Evolutionary conservation across 1,140 invertebrate genomes (phyloP).

Genomic region (Archegozetes longisetosus): DNA sequence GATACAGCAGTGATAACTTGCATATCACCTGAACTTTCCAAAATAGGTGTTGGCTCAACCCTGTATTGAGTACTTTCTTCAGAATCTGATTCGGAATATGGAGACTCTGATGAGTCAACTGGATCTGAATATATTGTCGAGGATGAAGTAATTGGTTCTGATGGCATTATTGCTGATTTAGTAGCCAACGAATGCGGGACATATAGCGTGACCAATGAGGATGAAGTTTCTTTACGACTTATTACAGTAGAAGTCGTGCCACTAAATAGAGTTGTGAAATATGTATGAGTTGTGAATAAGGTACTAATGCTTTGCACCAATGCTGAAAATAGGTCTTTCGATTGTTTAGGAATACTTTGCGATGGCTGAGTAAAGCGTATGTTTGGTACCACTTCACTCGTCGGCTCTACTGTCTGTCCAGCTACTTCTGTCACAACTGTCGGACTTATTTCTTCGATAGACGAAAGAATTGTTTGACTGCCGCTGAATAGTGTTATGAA

Average conservation of each 20-base stretch:
- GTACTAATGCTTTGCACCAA: slow-evolving; percentile 23
- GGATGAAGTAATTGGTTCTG: not conserved
- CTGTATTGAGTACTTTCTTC: not conserved
- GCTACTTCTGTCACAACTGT: slow-evolving; percentile 18
- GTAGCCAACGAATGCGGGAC: slow-evolving; percentile 13
- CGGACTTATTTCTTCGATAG: slow-evolving; percentile 22
- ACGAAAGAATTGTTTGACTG: slow-evolving; percentile 20
- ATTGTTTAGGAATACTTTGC: slow-evolving; percentile 5
- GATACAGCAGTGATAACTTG: not conserved
- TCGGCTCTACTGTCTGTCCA: not conserved
- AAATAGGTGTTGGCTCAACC: not conserved
- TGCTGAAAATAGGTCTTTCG: slow-evolving; percentile 13
- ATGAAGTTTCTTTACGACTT: slow-evolving; percentile 19
- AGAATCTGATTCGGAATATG: not conserved
- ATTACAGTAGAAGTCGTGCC: slow-evolving; percentile 18
- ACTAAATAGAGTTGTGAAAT: slow-evolving; percentile 23
- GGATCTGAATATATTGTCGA: not conserved
- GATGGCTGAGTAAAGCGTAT: slow-evolving; percentile 12
- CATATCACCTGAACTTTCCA: too few species aligned
- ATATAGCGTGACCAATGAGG: slow-evolving; percentile 22
- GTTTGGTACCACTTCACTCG: slow-evolving; percentile 3
- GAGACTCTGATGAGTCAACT: not conserved
- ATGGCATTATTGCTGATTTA: not conserved
- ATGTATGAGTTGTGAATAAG: slow-evolving; percentile 22
- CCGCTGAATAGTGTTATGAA: slow-evolving; percentile 22